Evolutionary conservation across 2,888 invertebrate genomes (phyloP).

Genomic region (Eudasyphora cyanicolor): DNA sequence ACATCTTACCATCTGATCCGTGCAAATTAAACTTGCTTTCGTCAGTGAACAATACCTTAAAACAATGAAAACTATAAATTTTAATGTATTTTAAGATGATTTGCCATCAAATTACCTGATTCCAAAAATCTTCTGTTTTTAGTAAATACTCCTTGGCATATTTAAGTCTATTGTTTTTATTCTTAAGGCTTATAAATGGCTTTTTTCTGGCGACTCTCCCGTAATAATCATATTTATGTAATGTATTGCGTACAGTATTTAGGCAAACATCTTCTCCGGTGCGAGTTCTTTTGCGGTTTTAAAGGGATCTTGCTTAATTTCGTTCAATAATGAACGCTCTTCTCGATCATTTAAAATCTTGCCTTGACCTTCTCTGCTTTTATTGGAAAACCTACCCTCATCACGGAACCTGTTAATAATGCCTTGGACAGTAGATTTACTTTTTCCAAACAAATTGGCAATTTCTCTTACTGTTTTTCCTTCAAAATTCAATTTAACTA

Average conservation of each 20-base stretch:
- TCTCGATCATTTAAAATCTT: slow-evolving; percentile 44
- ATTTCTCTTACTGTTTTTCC: slow-evolving; percentile 46
- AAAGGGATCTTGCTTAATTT: too few relatives aligned
- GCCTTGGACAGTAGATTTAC: too few relatives aligned
- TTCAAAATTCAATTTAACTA: too few relatives aligned
- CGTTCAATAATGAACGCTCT: too few relatives aligned
- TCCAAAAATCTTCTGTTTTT: too few relatives aligned
- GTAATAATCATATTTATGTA: slow-evolving; percentile 5
- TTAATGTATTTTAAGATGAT: too few relatives aligned
- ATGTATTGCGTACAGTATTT: too few relatives aligned
- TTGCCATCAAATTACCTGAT: background rate
- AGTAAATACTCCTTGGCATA: background rate
- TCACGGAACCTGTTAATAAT: slow-evolving; percentile 21
- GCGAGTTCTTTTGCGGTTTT: too few relatives aligned
- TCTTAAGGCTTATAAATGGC: slow-evolving; percentile 2
- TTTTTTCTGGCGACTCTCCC: background rate
- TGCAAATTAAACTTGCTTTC: too few relatives aligned
- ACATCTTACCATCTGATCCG: too few relatives aligned
- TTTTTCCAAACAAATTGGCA: slow-evolving; percentile 26
- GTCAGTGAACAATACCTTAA: too few relatives aligned
- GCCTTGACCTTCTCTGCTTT: slow-evolving; percentile 44
- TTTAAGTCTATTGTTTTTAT: background rate
- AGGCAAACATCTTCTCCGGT: slow-evolving; percentile 24
- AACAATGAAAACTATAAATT: too few relatives aligned
- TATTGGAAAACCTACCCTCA: slow-evolving; percentile 44